Base-by-base conservation (phyloP, 2,888 invertebrate genomes). In the Ptychoptera contaminata region DNA sequence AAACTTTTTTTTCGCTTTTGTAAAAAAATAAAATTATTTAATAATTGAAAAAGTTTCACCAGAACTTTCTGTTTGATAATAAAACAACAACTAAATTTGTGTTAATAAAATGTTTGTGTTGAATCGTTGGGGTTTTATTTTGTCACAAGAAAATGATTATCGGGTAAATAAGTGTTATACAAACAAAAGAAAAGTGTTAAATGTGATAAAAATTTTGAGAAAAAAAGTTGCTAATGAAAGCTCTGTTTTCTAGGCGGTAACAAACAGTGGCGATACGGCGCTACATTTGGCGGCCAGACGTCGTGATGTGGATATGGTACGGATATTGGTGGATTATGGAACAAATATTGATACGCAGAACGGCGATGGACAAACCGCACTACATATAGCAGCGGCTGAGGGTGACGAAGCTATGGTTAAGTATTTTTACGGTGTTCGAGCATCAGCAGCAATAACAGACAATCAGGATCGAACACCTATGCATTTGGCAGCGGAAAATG, bases 381-480 rank as follows among this genome's bases (percentile, higher is more conserved):
- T 98, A 41, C 97, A 98, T 62, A 86, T 98, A 52, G 91, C 94
- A 1, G 91, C 96, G 4, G 87, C 88, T 32, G 88, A 91, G 60
- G 97, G 97, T 0, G 96, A 98, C 59, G 96, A 97, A 59, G 76
- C 81, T 0, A 69, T 96, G 50, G 83, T 97, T 38, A 96, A 96
- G 64, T 92, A 92, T 65, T 88, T 98, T 63, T 92, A 93, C 62
- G 84, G 88, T 41, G 86, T 91, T 45, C 78, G 92, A 54, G 97
- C 96, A 11, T 91, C 92, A 53, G 93, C 97, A 5, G 85, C 90
- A 54, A 82, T 96, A 54, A 78, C 85, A 46, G 97, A 98, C 67
- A 88, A 91, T 64, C 91, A 92, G 73, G 97, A 98, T 68, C 81
- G 96, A 40, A 94, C 94, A 2, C 93, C 97, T 1, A 86, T 97